Evolutionary conservation across 2,888 invertebrate genomes (phyloP).

Genomic region (Yponomeuta cagnagella): DNA sequence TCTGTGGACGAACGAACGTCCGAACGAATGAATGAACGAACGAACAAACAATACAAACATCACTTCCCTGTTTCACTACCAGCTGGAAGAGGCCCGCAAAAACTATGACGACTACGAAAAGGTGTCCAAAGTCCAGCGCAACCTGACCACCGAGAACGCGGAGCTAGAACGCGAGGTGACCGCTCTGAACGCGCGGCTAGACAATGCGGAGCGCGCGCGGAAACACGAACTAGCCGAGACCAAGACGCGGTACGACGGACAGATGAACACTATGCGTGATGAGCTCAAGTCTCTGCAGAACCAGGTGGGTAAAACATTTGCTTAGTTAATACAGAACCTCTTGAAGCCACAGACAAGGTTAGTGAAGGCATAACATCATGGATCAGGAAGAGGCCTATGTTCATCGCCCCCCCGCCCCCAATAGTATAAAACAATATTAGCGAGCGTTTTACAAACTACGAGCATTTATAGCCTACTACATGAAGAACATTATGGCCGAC

Average conservation of each 20-base stretch:
- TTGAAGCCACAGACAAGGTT: too few species aligned
- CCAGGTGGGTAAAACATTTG: constrained; percentile 65
- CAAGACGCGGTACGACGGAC: constrained; percentile 89
- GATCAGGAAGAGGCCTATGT: too few species aligned
- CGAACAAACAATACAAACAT: neutral
- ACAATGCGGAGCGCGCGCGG: constrained; percentile 81
- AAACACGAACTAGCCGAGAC: constrained; percentile 87
- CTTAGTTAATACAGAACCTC: neutral
- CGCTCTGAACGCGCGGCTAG: constrained; percentile 79
- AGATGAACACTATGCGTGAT: constrained; percentile 86
- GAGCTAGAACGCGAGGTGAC: constrained; percentile 85
- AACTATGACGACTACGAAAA: constrained; percentile 91
- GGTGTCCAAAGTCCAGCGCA: constrained; percentile 88
- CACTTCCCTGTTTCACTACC: neutral
- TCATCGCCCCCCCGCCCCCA: constrained; percentile 11
- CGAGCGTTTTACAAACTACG: too few species aligned
- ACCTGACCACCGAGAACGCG: constrained; percentile 83
- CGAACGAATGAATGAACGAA: too few species aligned
- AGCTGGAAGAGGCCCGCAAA: constrained; percentile 86
- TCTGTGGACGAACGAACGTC: too few species aligned
- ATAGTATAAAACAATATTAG: too few species aligned
- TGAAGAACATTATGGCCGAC: too few species aligned
- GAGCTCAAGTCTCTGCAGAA: constrained; percentile 89
- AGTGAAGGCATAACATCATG: too few species aligned
- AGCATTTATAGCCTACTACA: too few species aligned